Conservation (phyloP, 92 coral and sea anemone species). For the Siderastrea radians region DNA sequence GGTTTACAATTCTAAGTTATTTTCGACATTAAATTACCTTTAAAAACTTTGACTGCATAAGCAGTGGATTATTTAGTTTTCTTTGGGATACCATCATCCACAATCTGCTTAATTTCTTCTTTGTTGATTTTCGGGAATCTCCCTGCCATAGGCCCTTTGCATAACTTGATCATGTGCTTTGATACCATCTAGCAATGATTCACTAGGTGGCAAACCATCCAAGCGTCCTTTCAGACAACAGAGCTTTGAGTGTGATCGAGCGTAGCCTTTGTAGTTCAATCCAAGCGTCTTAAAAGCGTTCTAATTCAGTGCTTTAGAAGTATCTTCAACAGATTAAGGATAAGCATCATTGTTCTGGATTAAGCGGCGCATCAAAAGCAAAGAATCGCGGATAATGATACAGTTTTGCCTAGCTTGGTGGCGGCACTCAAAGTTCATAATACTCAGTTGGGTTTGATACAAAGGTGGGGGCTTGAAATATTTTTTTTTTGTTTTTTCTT, state of each 20-base stretch:
- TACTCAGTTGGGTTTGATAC: too few relatives aligned
- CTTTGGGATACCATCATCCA: slow-evolving; percentile 9
- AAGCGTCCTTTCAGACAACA: not conserved
- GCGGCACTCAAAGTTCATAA: too few relatives aligned
- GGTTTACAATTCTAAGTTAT: too few relatives aligned
- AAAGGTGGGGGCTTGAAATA: too few relatives aligned
- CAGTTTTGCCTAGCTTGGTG: too few relatives aligned
- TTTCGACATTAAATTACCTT: not conserved
- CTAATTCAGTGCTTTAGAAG: too few relatives aligned
- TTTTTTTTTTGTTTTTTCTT: too few relatives aligned
- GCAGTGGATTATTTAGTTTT: slow-evolving; percentile 7
- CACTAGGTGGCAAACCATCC: not conserved
- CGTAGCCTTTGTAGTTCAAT: not conserved
- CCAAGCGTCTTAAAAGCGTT: too few relatives aligned
- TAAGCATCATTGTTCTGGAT: too few relatives aligned
- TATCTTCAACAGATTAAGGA: too few relatives aligned
- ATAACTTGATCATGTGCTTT: not conserved
- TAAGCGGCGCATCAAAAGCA: too few relatives aligned
- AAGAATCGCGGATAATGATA: too few relatives aligned
- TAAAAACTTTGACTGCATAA: slow-evolving; percentile 10
- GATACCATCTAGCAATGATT: not conserved
- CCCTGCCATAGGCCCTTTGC: slow-evolving; percentile 19
- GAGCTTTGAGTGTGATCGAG: not conserved
- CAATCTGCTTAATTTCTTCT: slow-evolving; percentile 9
- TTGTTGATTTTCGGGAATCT: not conserved